Evolutionary conservation across 2,888 invertebrate species (phyloP).

Genomic region (Fragum sueziense): DNA sequence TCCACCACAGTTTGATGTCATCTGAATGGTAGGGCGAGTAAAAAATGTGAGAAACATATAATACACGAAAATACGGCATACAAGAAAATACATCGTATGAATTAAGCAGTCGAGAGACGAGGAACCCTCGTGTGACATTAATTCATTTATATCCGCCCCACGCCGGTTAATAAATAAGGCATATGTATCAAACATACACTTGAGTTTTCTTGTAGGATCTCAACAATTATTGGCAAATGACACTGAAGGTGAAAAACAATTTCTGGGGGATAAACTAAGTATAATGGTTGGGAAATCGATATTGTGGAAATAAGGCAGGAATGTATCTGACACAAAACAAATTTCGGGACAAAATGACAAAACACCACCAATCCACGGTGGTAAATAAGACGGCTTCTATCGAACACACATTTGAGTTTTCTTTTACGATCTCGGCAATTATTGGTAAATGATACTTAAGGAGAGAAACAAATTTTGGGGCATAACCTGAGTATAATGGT

Average conservation of each 20-base stretch:
- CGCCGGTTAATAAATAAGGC: neutral
- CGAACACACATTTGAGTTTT: slow-evolving; percentile 11
- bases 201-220: slow-evolving; percentile 13
- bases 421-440: slow-evolving; percentile 10
- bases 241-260: neutral
- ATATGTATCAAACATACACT: neutral
- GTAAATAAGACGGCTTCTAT: neutral
- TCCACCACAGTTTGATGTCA: too few relatives aligned
- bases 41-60: too few relatives aligned
- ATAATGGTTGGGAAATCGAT: neutral
- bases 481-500: slow-evolving; percentile 1
- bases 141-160: neutral
- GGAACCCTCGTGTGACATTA: neutral
- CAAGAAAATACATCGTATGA: neutral
- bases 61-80: too few relatives aligned
- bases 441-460: slow-evolving; percentile 14
- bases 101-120: neutral
- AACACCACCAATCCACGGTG: neutral
- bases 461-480: slow-evolving; percentile 12
- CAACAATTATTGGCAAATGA: slow-evolving; percentile 21
- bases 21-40: too few relatives aligned
- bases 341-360: too few relatives aligned
- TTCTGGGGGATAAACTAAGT: neutral
- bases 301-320: neutral
- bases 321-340: too few relatives aligned